Conservation (phyloP, 2,888 invertebrate species). For the Pomacea canaliculata region DNA sequence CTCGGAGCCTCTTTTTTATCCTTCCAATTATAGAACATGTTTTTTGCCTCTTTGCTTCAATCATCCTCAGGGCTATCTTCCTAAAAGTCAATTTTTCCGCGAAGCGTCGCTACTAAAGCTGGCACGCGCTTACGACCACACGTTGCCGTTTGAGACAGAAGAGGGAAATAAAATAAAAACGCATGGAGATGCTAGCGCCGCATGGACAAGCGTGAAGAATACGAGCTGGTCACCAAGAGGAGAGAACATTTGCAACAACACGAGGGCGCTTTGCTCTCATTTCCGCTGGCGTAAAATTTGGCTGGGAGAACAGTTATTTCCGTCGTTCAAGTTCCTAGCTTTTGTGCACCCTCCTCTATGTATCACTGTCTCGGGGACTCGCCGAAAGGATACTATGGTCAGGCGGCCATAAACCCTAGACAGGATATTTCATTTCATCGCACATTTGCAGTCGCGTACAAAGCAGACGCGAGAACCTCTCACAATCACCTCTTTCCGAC, state of each 20-base stretch:
- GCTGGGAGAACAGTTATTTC: slow-evolving; percentile 2
- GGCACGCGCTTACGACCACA: slow-evolving; percentile 16
- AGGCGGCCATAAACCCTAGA: not conserved
- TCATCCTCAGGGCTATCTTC: slow-evolving; percentile 18
- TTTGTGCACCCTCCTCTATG: not conserved
- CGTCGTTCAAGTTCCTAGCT: not conserved
- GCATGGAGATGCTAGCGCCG: too few relatives aligned
- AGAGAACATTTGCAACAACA: not conserved
- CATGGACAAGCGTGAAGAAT: too few relatives aligned
- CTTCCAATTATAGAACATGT: slow-evolving; percentile 20
- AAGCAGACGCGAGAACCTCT: not conserved
- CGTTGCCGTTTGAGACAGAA: not conserved
- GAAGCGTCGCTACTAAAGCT: slow-evolving; percentile 1
- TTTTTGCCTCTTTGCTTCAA: slow-evolving; percentile 11
- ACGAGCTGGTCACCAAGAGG: not conserved
- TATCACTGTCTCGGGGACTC: not conserved
- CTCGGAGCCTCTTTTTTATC: slow-evolving; percentile 7
- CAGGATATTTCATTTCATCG: slow-evolving; percentile 10
- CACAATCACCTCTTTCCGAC: slow-evolving; percentile 1
- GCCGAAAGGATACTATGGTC: not conserved
- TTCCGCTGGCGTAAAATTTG: slow-evolving; percentile 9
- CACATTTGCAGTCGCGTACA: not conserved
- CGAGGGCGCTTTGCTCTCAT: slow-evolving; percentile 4
- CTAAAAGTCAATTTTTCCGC: slow-evolving; percentile 14
- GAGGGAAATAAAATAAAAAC: too few relatives aligned